These are phyloP conservation scores for Notechis scutatus DNA, from an alignment of 2,113 vertebrate species.

Conservation along the genomic window DNA sequence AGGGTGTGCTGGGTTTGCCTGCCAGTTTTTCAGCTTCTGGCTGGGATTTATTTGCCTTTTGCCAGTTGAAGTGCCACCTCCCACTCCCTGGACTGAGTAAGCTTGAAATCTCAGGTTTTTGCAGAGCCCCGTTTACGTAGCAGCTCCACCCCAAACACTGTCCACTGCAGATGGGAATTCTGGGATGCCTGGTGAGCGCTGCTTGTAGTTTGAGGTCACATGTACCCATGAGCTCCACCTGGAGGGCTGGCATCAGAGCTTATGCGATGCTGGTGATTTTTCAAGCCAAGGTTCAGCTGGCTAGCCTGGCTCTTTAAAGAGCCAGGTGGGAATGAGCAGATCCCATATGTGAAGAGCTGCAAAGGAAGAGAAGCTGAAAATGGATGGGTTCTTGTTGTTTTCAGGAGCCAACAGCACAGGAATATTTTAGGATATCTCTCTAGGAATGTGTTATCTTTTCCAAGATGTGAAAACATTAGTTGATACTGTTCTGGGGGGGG, in stretches of 20 bases:
- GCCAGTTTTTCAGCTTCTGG: background rate
- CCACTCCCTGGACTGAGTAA: background rate
- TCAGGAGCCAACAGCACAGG: slow-evolving; percentile 10
- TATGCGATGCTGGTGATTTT: background rate
- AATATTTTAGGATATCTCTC: slow-evolving; percentile 16
- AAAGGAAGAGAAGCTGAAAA: background rate
- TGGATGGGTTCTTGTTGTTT: background rate
- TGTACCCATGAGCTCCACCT: slow-evolving; percentile 13
- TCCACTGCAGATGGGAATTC: background rate
- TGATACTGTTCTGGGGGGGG: background rate
- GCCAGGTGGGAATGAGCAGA: background rate
- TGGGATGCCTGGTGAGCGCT: background rate
- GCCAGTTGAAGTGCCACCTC: background rate
- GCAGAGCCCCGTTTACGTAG: background rate
- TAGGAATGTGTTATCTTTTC: slow-evolving; percentile 32
- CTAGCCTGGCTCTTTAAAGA: slow-evolving; percentile 29
- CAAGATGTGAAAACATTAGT: slow-evolving; percentile 8
- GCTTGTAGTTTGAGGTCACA: background rate
- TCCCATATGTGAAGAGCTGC: background rate
- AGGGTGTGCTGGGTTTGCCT: background rate
- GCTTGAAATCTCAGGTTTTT: background rate
- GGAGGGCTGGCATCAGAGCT: slow-evolving; percentile 11
- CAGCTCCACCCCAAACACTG: background rate
- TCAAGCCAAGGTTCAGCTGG: background rate
- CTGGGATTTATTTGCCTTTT: background rate